Base-by-base conservation (phyloP, 2,888 invertebrate species). In the Lobophora halterata region DNA sequence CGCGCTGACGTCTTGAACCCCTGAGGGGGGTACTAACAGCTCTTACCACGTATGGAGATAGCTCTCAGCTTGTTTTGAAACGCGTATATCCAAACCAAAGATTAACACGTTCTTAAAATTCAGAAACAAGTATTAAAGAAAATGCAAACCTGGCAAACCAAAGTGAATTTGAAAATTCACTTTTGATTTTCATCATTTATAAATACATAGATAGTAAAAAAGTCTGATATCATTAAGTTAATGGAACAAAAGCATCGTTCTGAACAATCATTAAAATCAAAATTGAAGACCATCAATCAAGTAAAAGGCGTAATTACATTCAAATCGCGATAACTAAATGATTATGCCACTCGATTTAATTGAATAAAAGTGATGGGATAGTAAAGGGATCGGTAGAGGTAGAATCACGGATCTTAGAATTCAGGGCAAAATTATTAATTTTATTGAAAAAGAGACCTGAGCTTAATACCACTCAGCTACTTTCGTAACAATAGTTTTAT, bases 281-380 rank as follows among this genome's bases (percentile, higher is more conserved):
- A 65, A 71, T 72, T 71, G 72, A 46, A 58, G 49, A 61, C 62
- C 71, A 79, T 83, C 83, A 86, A 83, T 87, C 85, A 85, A 75
- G 75, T 76, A 71, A 77, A 78, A 79, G 72, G 69, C 73, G 73
- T 75, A 70, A 83, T 82, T 81, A 82, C 66, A 65, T 73, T 66
- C 67, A 71, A 75, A 86, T 86, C 79, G 69, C 71, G 82, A 83
- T 83, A 75, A 66, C 71, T 78, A 82, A 86, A 85, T 83, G 77
- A 85, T 80, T 77, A 64, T 56, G 67, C 67, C 75, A 82, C 80
- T 85, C 82, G 61, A 68, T 62, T 65, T 71, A 82, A 83, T 86
- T 79, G 77, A 71, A 78, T 73, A 49, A 73, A 75, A 80, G 71
- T 77, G 79, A 67, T 46, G 26, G 8, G 27, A 24, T 40, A 21